A percentile compares a stretch with the other conserved stretches of the same genome.
These are phyloP conservation scores for Lota lota DNA, from an alignment of 2,113 vertebrate genomes.

Conservation along the genomic window DNA sequence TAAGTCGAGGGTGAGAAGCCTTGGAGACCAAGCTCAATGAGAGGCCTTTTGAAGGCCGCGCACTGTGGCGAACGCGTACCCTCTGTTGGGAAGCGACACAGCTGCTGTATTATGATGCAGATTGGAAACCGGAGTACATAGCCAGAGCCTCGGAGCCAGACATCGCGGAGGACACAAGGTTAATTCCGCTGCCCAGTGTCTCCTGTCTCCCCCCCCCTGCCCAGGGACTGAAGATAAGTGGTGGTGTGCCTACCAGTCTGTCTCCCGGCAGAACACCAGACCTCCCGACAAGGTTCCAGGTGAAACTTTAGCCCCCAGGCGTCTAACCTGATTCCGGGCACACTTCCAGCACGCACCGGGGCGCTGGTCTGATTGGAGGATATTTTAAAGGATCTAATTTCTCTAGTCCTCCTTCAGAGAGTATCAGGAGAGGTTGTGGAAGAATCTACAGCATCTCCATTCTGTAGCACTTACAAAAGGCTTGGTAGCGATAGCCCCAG, in stretches of 20 bases:
- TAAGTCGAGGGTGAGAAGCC: no score
- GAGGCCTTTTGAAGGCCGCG: slow-evolving; percentile 5
- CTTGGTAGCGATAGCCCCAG: slow-evolving; percentile 20
- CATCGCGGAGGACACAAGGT: neutral
- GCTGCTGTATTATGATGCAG: neutral
- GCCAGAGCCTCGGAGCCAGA: slow-evolving; percentile 1
- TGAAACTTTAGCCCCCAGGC: slow-evolving; percentile 28
- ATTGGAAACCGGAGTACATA: slow-evolving; percentile 10
- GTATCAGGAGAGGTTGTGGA: slow-evolving; percentile 3
- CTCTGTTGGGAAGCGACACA: slow-evolving; percentile 15
- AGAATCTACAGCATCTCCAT: slow-evolving; percentile 11
- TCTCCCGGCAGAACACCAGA: slow-evolving; percentile 3
- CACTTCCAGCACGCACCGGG: slow-evolving; percentile 12
- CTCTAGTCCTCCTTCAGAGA: slow-evolving; percentile 39
- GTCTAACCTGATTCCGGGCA: slow-evolving; percentile 16
- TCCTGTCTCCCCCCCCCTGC: slow-evolving; percentile 14
- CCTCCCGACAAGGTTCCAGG: slow-evolving; percentile 5
- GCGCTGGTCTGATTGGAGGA: neutral
- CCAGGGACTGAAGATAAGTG: slow-evolving; percentile 12
- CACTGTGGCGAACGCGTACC: slow-evolving; percentile 18
- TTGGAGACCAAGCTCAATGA: slow-evolving; percentile 28
- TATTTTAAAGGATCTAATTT: slow-evolving; percentile 44
- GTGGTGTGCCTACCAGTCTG: slow-evolving; percentile 46
- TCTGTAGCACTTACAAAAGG: slow-evolving; percentile 30
- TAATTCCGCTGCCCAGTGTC: slow-evolving; percentile 19